Evolutionary conservation across 2,113 vertebrate genomes (phyloP).

Genomic region (Antidorcas marsupialis): DNA sequence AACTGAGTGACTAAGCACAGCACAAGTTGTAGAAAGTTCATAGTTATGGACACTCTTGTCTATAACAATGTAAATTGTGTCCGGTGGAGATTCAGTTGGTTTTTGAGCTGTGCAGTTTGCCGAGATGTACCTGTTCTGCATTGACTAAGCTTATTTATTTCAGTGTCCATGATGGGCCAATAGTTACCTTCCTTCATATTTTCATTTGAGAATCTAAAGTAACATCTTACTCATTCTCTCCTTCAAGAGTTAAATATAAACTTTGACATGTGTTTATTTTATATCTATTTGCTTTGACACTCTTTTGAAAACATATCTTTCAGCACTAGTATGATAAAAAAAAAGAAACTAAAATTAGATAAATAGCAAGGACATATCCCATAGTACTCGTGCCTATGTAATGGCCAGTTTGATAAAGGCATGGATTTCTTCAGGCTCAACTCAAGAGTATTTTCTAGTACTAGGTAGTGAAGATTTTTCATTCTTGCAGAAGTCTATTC

Average conservation of each 20-base stretch:
- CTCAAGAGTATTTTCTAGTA: not conserved
- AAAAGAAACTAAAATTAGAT: not conserved
- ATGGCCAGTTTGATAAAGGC: not conserved
- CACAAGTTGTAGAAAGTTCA: not conserved
- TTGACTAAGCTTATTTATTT: not conserved
- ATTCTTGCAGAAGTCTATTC: not conserved
- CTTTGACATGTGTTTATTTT: not conserved
- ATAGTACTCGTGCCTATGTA: not conserved
- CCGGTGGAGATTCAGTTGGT: not conserved
- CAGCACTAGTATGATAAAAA: not conserved
- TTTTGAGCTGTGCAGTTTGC: not conserved
- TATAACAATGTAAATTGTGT: not conserved
- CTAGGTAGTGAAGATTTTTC: not conserved
- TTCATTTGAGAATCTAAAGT: not conserved
- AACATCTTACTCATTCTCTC: not conserved
- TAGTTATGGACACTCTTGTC: not conserved
- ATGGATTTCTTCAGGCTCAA: not conserved
- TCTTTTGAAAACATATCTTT: not conserved
- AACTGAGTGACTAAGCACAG: not conserved
- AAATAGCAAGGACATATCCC: not conserved
- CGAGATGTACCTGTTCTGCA: not conserved
- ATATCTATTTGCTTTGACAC: not conserved
- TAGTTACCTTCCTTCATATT: not conserved
- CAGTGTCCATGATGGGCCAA: not conserved
- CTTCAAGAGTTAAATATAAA: not conserved